A percentile compares a stretch with the other conserved stretches of the same genome.
phyloP scores from a whole-genome alignment of 2,888 invertebrate species.

The Margaritifera margaritifera region DNA sequence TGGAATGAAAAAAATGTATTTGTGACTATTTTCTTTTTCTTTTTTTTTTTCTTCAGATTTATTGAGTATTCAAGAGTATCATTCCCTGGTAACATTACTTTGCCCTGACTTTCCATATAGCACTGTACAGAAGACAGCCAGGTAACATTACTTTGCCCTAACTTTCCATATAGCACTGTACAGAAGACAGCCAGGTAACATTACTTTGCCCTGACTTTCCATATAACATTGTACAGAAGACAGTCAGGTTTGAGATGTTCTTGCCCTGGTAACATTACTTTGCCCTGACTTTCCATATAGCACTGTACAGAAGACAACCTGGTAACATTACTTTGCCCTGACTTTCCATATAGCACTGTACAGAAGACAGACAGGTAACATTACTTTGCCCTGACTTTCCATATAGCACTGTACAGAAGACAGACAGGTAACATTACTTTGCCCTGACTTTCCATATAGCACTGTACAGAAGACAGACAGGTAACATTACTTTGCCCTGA shows the following conservation, averaged over 20 bases:
- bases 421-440: constrained; percentile 69
- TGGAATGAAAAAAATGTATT: not conserved
- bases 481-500: constrained; percentile 69
- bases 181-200: constrained; percentile 69
- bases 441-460: constrained; percentile 70
- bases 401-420: constrained; percentile 69
- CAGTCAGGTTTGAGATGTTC: constrained; percentile 61
- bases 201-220: constrained; percentile 72
- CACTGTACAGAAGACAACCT: constrained; percentile 69
- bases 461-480: constrained; percentile 70
- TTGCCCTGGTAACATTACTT: constrained; percentile 67
- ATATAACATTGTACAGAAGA: constrained; percentile 68
- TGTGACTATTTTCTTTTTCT: constrained; percentile 1
- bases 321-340: constrained; percentile 68
- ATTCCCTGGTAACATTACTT: constrained; percentile 68
- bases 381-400: constrained; percentile 72
- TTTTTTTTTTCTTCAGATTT: constrained; percentile 60
- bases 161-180: constrained; percentile 69
- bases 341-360: constrained; percentile 69
- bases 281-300: constrained; percentile 71
- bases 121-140: constrained; percentile 70
- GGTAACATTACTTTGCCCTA: constrained; percentile 70
- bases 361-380: constrained; percentile 70
- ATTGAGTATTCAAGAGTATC: constrained; percentile 70
- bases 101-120: constrained; percentile 71